Percentiles rank a stretch among this genome's conserved stretches.
Evolutionary conservation across 2,797 vertebrate species (phyloP).

Genomic region (Takifugu rubripes): DNA sequence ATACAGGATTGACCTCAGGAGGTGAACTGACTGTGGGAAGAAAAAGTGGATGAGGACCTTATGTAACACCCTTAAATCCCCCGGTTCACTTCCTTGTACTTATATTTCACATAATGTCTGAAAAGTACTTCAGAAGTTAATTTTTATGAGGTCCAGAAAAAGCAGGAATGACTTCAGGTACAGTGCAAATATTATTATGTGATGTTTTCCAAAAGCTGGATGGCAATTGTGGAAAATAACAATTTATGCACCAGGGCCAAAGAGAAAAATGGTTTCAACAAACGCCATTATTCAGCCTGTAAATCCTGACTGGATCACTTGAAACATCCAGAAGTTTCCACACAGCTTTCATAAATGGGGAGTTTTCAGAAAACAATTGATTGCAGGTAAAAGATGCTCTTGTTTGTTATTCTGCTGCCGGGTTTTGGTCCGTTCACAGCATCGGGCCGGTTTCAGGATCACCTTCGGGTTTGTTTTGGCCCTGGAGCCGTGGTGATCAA

Average conservation of each 20-base stretch:
- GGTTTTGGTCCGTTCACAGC: slow-evolving; percentile 31
- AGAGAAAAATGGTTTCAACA: slow-evolving; percentile 32
- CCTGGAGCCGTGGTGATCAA: slow-evolving; percentile 22
- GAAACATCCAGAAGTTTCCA: slow-evolving; percentile 41
- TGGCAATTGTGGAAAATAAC: slow-evolving; percentile 53
- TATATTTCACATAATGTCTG: not conserved
- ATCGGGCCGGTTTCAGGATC: slow-evolving; percentile 40
- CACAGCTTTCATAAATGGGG: slow-evolving; percentile 3
- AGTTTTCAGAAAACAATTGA: not conserved
- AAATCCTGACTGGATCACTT: slow-evolving; percentile 2
- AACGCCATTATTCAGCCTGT: slow-evolving; percentile 1
- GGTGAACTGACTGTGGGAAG: slow-evolving; percentile 27
- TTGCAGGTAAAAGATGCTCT: not conserved
- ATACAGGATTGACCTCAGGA: slow-evolving; percentile 22
- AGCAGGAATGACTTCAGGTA: slow-evolving; percentile 8
- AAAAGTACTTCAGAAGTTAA: slow-evolving; percentile 1
- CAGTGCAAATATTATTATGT: slow-evolving; percentile 46
- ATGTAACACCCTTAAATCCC: slow-evolving; percentile 25
- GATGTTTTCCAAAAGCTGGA: slow-evolving; percentile 31
- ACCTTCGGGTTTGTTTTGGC: slow-evolving; percentile 49
- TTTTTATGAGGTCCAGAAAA: too few relatives aligned
- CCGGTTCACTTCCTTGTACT: not conserved
- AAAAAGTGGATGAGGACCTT: slow-evolving; percentile 35
- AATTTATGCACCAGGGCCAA: slow-evolving; percentile 42
- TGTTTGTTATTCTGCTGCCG: slow-evolving; percentile 1